Evolutionary conservation across 2,113 vertebrate species (phyloP), one percentile per base, ranked within the genome.

Genomic region (Ceratotherium simum): DNA sequence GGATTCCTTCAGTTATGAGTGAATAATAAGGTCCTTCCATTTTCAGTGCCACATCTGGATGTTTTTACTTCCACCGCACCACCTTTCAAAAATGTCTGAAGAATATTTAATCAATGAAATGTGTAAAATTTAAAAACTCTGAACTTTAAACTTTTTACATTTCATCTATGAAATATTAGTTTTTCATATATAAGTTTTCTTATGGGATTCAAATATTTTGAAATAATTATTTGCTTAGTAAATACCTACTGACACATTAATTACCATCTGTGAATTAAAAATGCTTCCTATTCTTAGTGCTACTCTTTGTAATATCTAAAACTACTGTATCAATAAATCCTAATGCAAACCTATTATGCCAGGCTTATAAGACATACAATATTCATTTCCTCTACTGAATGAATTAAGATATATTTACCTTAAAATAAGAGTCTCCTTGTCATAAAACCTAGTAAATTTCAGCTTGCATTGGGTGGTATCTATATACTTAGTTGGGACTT

Each of bases 1-100:
- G 88, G 78, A 97, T 97, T 98, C 48, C 88, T 98, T 98, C 95
- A 98, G 80, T 97, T 95, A 78, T 69, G 69, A 95, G 21, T 65
- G 60, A 97, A 90, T 60, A 92, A 75, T 78, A 48, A 73, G 78
- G 11, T n/a, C 14, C 23, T 88, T 92, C n/a, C 25, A 91, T 98
- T 98, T 94, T 92, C 88, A 96, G 91, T 98, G 76, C 67, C 91
- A 90, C 67, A 95, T 83, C 92, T 94, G 33, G 48, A 64, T 70
- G 62, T 96, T 98, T 81, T 80, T 73, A 65, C 97, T 94, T 96
- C 48, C 6, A 80, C 20, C 33, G 91, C 6, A 23, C 5, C 18
- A 67, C 4, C 3, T 39, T 93, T 72, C 51, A 21, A 60, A 93
- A 81, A 82, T 91, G 33, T 51, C 27, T 84, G 9, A 8, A 12